These are phyloP conservation scores for Neoascia interrupta DNA, from an alignment of 2,888 invertebrate species.

Conservation along the genomic window DNA sequence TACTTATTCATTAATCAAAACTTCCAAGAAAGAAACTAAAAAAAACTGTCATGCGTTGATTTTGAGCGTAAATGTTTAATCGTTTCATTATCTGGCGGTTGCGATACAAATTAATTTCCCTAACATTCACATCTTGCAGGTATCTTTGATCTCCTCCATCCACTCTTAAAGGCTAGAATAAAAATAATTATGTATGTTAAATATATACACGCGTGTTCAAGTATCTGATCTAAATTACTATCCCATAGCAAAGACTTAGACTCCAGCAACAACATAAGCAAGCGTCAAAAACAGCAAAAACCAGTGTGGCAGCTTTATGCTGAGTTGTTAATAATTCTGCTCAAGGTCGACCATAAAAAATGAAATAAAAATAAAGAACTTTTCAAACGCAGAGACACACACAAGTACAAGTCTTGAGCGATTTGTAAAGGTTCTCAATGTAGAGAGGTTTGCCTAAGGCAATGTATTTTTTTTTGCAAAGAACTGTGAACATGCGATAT, in stretches of 20 bases:
- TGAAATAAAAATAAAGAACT: no score
- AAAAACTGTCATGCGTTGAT: constrained; percentile 24
- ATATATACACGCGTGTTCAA: constrained; percentile 58
- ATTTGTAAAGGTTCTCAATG: constrained; percentile 36
- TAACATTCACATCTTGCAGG: neutral
- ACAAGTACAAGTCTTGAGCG: no score
- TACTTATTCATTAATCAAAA: constrained; percentile 5
- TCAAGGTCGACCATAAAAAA: constrained; percentile 58
- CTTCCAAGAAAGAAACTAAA: neutral
- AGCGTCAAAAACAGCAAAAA: constrained; percentile 20
- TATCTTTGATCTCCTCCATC: no score
- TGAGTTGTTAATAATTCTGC: constrained; percentile 63
- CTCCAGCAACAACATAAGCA: neutral
- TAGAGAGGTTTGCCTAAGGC: constrained; percentile 34
- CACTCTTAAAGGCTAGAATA: constrained; percentile 9
- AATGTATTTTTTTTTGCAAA: no score
- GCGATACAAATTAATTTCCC: constrained; percentile 35
- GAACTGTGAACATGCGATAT: constrained; percentile 50
- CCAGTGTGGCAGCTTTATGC: constrained; percentile 64
- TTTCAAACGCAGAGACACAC: no score
- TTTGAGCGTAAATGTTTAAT: no score
- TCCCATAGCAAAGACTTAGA: neutral
- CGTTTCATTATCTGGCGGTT: no score
- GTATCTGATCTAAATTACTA: constrained; percentile 60
- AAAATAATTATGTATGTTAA: constrained; percentile 54